Conservation (phyloP, 2,797 vertebrate genomes). For the Coendou prehensilis region DNA sequence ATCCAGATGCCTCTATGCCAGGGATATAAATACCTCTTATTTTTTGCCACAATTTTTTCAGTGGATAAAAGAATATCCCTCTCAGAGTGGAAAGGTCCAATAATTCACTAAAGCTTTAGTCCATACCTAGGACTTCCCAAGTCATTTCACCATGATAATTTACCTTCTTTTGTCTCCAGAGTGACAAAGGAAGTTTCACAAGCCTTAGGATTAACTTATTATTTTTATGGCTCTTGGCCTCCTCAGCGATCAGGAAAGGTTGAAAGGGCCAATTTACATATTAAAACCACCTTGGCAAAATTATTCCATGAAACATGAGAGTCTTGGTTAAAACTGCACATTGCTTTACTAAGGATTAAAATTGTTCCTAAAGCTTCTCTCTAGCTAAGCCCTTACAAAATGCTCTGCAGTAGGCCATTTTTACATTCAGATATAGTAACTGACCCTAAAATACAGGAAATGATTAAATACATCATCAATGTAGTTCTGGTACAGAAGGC, state of each 20-base stretch:
- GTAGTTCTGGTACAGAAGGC: too few relatives aligned
- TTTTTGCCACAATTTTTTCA: background rate
- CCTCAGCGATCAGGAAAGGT: background rate
- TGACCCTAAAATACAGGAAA: too few relatives aligned
- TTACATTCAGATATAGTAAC: too few relatives aligned
- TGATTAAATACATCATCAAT: too few relatives aligned
- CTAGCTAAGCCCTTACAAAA: too few relatives aligned
- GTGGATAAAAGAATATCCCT: background rate
- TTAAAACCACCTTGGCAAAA: background rate
- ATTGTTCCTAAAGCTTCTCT: too few relatives aligned
- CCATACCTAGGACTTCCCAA: background rate
- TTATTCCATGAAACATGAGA: background rate
- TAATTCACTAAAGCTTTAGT: background rate
- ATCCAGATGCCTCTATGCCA: background rate
- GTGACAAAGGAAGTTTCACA: background rate
- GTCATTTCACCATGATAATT: background rate
- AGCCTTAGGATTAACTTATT: background rate
- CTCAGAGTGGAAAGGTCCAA: background rate
- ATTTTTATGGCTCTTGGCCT: background rate
- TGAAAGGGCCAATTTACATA: too few relatives aligned
- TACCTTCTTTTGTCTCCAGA: background rate
- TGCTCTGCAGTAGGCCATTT: too few relatives aligned
- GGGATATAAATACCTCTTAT: background rate
- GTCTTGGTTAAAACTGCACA: too few relatives aligned
- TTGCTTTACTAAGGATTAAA: too few relatives aligned